A percentile compares a stretch with the other conserved stretches of the same genome.
These are phyloP conservation scores for Lepisosteus osseus DNA, from an alignment of 2,113 vertebrate species.

Conservation along the genomic window DNA sequence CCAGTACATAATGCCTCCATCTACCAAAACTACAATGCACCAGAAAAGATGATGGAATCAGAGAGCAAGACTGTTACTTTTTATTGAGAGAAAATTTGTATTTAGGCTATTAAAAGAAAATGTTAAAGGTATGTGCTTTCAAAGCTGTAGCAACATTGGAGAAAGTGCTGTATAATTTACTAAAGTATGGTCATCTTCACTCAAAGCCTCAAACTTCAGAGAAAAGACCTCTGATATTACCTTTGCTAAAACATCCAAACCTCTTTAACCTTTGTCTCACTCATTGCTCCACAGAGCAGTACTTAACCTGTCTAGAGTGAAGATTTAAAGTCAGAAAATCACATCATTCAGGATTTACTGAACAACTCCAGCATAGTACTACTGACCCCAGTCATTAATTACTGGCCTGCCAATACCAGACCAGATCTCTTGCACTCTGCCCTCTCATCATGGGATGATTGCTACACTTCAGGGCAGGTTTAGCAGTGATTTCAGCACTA, in stretches of 20 bases:
- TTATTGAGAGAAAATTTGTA: too few relatives aligned
- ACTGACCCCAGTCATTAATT: neutral
- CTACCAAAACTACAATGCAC: too few relatives aligned
- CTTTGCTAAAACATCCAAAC: neutral
- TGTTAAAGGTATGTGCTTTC: too few relatives aligned
- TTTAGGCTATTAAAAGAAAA: too few relatives aligned
- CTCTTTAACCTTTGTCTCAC: neutral
- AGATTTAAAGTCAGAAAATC: neutral
- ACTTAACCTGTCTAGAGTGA: neutral
- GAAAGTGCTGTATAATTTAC: too few relatives aligned
- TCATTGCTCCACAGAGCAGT: neutral
- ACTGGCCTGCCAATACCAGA: neutral
- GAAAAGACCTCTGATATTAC: neutral
- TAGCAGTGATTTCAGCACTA: neutral
- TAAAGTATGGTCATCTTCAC: too few relatives aligned
- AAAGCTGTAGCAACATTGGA: too few relatives aligned
- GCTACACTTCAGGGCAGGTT: neutral
- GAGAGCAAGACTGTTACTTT: too few relatives aligned
- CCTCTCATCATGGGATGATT: neutral
- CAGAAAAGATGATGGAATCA: too few relatives aligned
- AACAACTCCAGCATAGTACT: neutral
- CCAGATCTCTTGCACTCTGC: neutral
- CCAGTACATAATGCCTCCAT: too few relatives aligned
- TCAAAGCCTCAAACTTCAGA: too few relatives aligned
- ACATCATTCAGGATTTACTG: neutral